Evolutionary conservation across 1,140 invertebrate species (phyloP), one percentile per base, ranked within the genome.

Genomic region (Aleiodes sp.): DNA sequence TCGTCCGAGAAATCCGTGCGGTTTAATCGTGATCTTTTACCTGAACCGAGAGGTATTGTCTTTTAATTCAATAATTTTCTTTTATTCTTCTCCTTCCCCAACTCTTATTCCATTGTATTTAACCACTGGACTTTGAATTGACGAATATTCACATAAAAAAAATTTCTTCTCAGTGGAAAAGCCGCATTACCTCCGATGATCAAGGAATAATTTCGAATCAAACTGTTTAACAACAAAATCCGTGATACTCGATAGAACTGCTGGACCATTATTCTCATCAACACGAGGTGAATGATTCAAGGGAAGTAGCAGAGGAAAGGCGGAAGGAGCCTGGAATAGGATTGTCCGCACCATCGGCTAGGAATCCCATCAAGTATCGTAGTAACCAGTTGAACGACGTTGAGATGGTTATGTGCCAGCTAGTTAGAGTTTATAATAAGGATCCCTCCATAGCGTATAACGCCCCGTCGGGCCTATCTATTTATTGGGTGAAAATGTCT

Each of bases 341-440:
- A 85, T 86, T 86, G 84, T 86, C 81, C 82, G 84, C 84, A 83
- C 83, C 83, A 86, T 86, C 84, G 84, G 84, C 82, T 85, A 86
- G 83, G 77, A 86, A 86, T 86, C 84, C 84, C 83, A 86, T 86
- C 84, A 85, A 85, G 80, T 85, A 84, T 84, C 83, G 79, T 83
- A 71, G 78, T 82, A 79, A 28, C 65, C 14, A 43, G 39, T 26
- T 41, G 19, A 33, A 62, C 19, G 71, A 75, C 72, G 66, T 72
- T 76, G 72, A 16, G 31, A 46, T 64, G 39, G 39, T n/a, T 64
- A 39, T 41, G 12, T 41, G 12, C 35, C 76, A 84, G 84, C 82
- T 83, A 86, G 85, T 85, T 86, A 84, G 84, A 86, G 83, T 85
- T 86, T 86, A 85, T 85, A 86, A 86, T 86, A 86, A 86, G 85